Base-by-base conservation (phyloP, 2,888 invertebrate genomes). In the Chalcosyrphus nemorum region DNA sequence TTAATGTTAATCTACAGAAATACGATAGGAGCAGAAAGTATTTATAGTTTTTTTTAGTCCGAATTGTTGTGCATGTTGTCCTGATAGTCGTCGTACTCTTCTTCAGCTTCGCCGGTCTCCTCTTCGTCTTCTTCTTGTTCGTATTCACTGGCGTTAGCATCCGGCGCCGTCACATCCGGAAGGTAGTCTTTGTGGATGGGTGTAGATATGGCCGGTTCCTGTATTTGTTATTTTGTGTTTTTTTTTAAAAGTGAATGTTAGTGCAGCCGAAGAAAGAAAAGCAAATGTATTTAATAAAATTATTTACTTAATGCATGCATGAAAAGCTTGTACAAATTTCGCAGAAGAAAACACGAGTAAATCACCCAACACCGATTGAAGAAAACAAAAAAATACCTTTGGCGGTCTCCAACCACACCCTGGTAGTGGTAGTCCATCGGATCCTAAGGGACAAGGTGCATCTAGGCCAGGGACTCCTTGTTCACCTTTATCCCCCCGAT, bases 371-470 rank as follows among this genome's bases (percentile, higher is more conserved):
- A 59, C 43, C 43, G 21, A 45, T 29, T 24, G 24, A 32, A 7
- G 9, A 32, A 32, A 32, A 32, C 0, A 45, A 19, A 0, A 11
- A 88, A 88, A 89, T 94, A 96, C 96, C 95, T 96, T 96, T 88
- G 95, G 95, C 88, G 97, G 96, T 92, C 96, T 93, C 97, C 97
- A 98, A 88, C 97, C 98, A 92, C 99, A 99, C 88, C 98, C 98
- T 66, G 98, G 97, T 89, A 99, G 92, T 85, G 99, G 99, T 89
- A 99, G 93, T 84, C 99, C 99, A 92, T 99, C 98, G 61, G 96
- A 95, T 74, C 98, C 99, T 76, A 98, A 93, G 86, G 99, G 99
- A 93, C 99, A 99, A n/a, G 99, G 99, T 50, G 99, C 99, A 92
- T 99, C 99, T 88, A 99, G 93, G 38, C 99, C 99, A 35, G 98